phyloP scores from a whole-genome alignment of 2,797 vertebrate genomes.

The Mormyrops boulengeri region DNA sequence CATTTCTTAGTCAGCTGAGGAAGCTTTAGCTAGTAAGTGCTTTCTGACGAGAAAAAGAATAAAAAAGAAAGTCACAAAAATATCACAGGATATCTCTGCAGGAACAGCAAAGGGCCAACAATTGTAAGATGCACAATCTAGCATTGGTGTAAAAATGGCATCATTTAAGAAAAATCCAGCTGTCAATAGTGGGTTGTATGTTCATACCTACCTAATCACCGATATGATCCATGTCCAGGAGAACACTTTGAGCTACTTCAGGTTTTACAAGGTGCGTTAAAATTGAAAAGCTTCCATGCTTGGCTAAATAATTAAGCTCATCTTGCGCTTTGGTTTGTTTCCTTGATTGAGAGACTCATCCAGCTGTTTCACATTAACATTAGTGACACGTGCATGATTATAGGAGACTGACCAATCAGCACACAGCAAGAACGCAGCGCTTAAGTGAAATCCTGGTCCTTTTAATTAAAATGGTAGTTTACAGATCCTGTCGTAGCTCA shows the following conservation, averaged over 20 bases:
- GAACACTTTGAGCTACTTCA: too few species aligned
- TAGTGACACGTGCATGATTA: not conserved
- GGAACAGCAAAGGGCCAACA: not conserved
- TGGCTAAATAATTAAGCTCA: not conserved
- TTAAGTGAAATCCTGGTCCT: not conserved
- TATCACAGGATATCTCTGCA: not conserved
- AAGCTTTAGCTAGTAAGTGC: not conserved
- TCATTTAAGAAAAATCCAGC: not conserved
- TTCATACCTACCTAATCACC: not conserved
- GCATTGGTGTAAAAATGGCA: not conserved
- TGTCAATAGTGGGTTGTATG: not conserved
- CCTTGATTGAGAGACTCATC: not conserved
- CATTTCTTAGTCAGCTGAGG: not conserved
- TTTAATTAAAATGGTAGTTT: not conserved
- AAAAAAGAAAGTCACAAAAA: not conserved
- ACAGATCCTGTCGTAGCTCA: not conserved
- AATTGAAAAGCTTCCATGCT: too few species aligned
- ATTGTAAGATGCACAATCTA: not conserved
- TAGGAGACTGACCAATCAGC: not conserved
- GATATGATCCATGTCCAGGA: not conserved
- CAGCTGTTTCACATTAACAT: not conserved
- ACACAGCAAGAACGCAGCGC: not conserved
- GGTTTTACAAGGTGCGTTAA: too few species aligned
- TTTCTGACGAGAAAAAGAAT: not conserved
- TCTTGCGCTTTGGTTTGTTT: not conserved